Conservation (phyloP, 2,113 vertebrate species). For the Oryzias curvinotus region DNA sequence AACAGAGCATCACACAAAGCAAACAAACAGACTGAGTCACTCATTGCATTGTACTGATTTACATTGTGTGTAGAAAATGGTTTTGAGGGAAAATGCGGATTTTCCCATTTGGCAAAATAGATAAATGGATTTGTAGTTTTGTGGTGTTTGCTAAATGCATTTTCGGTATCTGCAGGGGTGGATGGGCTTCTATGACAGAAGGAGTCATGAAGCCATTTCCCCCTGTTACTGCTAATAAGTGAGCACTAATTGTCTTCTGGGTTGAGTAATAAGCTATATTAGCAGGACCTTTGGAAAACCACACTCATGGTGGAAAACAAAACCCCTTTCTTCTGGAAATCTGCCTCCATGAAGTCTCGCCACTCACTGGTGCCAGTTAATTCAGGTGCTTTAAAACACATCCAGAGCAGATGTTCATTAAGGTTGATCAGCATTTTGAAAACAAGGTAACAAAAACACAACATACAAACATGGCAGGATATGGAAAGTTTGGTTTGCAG, state of each 20-base stretch:
- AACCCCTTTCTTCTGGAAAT: conserved; percentile 20
- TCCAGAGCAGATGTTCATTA: conserved; percentile 14
- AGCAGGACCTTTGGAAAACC: conserved; percentile 39
- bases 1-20: conserved; percentile 58
- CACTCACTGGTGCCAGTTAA: conserved; percentile 16
- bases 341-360: background rate
- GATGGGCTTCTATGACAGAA: conserved; percentile 6
- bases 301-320: conserved; percentile 43
- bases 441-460: background rate
- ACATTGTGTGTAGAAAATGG: conserved; percentile 6
- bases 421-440: conserved; percentile 25
- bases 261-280: conserved; percentile 42
- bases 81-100: background rate
- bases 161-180: conserved; percentile 15
- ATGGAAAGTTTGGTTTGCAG: conserved; percentile 13
- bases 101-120: conserved; percentile 12
- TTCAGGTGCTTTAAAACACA: conserved; percentile 21
- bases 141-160: conserved; percentile 27
- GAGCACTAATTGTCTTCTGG: conserved; percentile 40
- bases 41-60: conserved; percentile 24
- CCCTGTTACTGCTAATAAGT: conserved; percentile 54
- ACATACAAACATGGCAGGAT: conserved; percentile 5
- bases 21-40: conserved; percentile 68
- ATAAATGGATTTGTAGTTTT: conserved; percentile 18
- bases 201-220: conserved; percentile 47